phyloP scores from a whole-genome alignment of 2,113 vertebrate genomes.

The Microtus ochrogaster region DNA sequence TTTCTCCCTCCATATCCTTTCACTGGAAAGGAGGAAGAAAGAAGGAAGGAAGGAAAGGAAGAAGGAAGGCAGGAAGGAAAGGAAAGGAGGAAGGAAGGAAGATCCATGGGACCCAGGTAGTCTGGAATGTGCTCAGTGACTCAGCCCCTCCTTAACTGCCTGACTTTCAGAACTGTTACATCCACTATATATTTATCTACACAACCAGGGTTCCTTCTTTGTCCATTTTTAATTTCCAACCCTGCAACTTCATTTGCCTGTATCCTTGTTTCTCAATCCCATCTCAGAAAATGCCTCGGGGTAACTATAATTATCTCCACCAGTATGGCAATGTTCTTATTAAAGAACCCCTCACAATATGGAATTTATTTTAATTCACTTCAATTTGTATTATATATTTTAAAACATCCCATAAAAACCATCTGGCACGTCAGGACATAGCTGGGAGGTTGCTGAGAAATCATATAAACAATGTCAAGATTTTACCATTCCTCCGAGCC shows the following conservation, averaged over 20 bases:
- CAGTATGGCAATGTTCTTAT: conserved; percentile 56
- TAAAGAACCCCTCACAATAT: conserved; percentile 49
- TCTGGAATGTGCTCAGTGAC: not conserved
- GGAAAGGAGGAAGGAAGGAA: not conserved
- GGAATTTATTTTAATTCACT: conserved; percentile 69
- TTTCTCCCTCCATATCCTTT: not conserved
- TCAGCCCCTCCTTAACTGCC: not conserved
- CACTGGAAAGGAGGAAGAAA: no score
- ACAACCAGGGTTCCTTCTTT: conserved; percentile 43
- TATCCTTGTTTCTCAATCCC: conserved; percentile 24
- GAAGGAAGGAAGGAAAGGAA: no score
- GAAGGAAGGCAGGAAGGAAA: no score
- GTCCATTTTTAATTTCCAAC: conserved; percentile 64
- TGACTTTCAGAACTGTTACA: conserved; percentile 1
- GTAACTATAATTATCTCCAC: conserved; percentile 48
- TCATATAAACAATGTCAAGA: conserved; percentile 59
- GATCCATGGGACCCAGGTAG: not conserved
- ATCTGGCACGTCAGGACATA: conserved; percentile 48
- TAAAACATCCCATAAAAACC: conserved; percentile 68
- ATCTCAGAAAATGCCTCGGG: conserved; percentile 42
- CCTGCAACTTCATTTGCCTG: conserved; percentile 41
- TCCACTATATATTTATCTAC: conserved; percentile 28
- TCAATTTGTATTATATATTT: conserved; percentile 56
- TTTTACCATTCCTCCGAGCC: conserved; percentile 18
- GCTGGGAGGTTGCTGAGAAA: conserved; percentile 52